Conservation (phyloP, 2,113 vertebrate genomes). For the Struthidea cinerea region DNA sequence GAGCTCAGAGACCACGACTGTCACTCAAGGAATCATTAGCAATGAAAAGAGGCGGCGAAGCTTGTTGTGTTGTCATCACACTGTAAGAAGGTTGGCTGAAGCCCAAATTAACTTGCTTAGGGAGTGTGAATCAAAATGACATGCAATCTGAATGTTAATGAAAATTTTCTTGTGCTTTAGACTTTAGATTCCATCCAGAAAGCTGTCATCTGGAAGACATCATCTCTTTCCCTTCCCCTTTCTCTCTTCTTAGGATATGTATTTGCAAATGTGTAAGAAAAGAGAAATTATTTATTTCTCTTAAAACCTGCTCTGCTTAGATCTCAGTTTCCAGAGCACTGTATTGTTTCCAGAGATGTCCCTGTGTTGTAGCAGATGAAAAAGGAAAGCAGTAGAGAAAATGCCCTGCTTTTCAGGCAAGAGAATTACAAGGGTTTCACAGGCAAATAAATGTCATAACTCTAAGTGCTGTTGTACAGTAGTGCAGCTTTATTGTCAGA, state of each 20-base stretch:
- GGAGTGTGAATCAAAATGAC: slow-evolving; percentile 79
- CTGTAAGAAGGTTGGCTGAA: slow-evolving; percentile 71
- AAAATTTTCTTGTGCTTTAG: slow-evolving; percentile 60
- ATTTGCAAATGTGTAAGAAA: slow-evolving; percentile 28
- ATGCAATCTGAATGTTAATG: slow-evolving; percentile 80
- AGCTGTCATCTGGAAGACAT: slow-evolving; percentile 72
- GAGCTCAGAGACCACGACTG: slow-evolving; percentile 69
- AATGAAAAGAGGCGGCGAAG: slow-evolving; percentile 58
- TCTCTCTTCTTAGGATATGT: not conserved
- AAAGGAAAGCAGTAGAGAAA: not conserved
- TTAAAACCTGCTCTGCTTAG: not conserved
- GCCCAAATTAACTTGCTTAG: slow-evolving; percentile 78
- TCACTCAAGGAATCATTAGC: slow-evolving; percentile 80
- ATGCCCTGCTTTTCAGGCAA: not conserved
- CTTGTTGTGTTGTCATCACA: slow-evolving; percentile 72
- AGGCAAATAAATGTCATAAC: not conserved
- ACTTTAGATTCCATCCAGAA: slow-evolving; percentile 59
- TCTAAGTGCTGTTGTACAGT: not conserved
- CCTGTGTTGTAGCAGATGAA: not conserved
- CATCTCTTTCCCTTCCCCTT: slow-evolving; percentile 2
- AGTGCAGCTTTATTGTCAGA: not conserved
- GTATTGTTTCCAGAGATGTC: not conserved
- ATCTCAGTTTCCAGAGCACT: not conserved
- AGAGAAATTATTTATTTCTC: not conserved
- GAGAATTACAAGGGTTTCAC: not conserved